phyloP scores from a whole-genome alignment of 37 sponge, comb jelly and placozoan species.

The Corticium candelabrum region DNA sequence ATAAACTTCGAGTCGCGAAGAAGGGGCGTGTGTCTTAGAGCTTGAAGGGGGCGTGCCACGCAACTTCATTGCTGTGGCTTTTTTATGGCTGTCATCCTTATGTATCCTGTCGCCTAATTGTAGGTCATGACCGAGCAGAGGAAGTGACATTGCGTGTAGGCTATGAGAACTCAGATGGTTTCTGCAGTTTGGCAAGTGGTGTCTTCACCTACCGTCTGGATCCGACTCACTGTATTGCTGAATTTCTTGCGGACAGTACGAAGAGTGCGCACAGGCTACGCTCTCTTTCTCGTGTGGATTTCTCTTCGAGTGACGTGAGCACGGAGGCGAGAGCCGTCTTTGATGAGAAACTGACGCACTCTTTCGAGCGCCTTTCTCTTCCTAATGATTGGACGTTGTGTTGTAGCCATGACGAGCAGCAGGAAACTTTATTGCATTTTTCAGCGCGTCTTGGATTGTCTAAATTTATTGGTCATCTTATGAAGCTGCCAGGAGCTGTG shows the following conservation, averaged over 20 bases:
- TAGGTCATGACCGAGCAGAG: neutral
- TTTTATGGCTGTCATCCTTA: too few species aligned
- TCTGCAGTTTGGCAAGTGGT: neutral
- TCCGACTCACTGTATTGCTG: neutral
- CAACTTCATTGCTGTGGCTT: too few species aligned
- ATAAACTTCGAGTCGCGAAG: too few species aligned
- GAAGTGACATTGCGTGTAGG: neutral
- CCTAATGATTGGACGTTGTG: neutral
- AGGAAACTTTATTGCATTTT: neutral
- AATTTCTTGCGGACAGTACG: neutral
- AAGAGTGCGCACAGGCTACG: neutral
- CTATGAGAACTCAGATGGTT: neutral
- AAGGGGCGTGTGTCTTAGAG: too few species aligned
- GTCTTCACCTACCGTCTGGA: neutral
- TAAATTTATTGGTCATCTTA: neutral
- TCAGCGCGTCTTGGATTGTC: neutral
- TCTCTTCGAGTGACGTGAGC: neutral
- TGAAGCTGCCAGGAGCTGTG: neutral
- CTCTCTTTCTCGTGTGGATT: neutral
- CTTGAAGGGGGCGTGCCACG: too few species aligned
- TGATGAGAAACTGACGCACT: neutral
- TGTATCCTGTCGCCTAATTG: too few species aligned
- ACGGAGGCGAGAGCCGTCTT: neutral
- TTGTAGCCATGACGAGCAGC: neutral
- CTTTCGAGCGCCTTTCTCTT: neutral